phyloP scores from a whole-genome alignment of 2,113 vertebrate genomes.

The Piprites chloris region DNA sequence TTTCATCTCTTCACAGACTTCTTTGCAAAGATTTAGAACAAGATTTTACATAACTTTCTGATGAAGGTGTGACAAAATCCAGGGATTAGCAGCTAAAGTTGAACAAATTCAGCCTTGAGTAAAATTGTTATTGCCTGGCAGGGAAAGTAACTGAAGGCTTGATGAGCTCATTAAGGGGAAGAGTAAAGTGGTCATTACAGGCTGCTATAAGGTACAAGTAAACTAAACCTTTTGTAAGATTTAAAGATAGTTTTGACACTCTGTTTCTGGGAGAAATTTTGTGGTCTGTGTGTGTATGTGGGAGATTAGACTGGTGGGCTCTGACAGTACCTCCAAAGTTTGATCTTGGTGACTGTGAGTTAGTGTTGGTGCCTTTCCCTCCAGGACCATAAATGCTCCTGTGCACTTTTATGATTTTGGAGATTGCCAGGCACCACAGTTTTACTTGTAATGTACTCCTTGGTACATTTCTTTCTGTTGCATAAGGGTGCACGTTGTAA shows the following conservation, averaged over 20 bases:
- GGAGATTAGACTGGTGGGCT: not conserved
- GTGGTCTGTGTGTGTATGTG: not conserved
- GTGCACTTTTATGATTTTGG: not conserved
- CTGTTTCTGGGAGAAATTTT: not conserved
- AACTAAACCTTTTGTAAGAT: not conserved
- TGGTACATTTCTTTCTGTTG: not conserved
- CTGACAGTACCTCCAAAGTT: not conserved
- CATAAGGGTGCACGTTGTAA: not conserved
- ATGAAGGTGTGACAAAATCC: not conserved
- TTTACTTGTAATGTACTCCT: not conserved
- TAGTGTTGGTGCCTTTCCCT: not conserved
- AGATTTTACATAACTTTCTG: not conserved
- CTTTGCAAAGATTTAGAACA: not conserved
- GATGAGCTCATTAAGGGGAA: not conserved
- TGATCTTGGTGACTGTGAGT: rapidly evolving
- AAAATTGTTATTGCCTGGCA: not conserved
- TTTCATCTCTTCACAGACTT: not conserved
- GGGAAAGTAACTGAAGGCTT: not conserved
- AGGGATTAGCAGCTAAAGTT: not conserved
- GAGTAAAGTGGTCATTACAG: not conserved
- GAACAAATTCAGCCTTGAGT: not conserved
- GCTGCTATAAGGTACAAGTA: not conserved
- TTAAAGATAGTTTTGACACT: not conserved
- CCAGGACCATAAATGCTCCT: not conserved
- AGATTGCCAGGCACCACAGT: not conserved